Evolutionary conservation across 1,140 invertebrate species (phyloP), one percentile per base, ranked within the genome.

Genomic region (Neodiprion virginianus): DNA sequence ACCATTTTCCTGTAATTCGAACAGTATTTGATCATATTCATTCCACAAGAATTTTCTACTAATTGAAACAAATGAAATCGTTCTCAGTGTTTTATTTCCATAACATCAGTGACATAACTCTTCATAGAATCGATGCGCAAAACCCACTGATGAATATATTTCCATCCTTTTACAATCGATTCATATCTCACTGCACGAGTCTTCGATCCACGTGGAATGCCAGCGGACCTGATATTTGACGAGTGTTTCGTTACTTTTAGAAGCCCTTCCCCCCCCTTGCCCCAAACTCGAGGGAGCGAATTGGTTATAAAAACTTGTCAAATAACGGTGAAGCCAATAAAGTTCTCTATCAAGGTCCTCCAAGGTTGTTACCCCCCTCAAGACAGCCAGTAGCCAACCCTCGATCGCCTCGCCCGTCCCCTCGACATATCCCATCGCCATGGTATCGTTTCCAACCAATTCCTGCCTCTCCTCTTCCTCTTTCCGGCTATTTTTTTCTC

Each of bases 221-320:
- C 28, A 40, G 5, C 28, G 5, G 28, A 40, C 2, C 28, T 40
- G 28, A 40, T 40, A 61, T 61, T 61, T 61, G 53, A 61, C 53
- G 53, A 61, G 53, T 61, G 7, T 61, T 61, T 61, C n/a, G 11
- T 61, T 61, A 61, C 53, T 61, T 61, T 61, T 61, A 12, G 11
- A 61, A 61, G 5, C 28, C 28, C n/a, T n/a, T n/a, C n/a, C n/a
- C 28, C 28, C 5, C 28, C 28, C 28, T 2, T 40, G 28, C 28
- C 28, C 28, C 5, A 17, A 17, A 17, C n/a, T 61, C 53, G 11
- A 12, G 53, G 53, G 53, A 61, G 11, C 11, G 53, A 61, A 61
- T 61, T 61, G 53, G 53, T 61, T 61, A 61, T 61, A 61, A 61
- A 61, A 61, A 61, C 53, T 61, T 61, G 53, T 61, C 53, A 61